These are phyloP conservation scores for Clarias platycephalus DNA, from an alignment of 2,797 vertebrate genomes.

Conservation along the genomic window DNA sequence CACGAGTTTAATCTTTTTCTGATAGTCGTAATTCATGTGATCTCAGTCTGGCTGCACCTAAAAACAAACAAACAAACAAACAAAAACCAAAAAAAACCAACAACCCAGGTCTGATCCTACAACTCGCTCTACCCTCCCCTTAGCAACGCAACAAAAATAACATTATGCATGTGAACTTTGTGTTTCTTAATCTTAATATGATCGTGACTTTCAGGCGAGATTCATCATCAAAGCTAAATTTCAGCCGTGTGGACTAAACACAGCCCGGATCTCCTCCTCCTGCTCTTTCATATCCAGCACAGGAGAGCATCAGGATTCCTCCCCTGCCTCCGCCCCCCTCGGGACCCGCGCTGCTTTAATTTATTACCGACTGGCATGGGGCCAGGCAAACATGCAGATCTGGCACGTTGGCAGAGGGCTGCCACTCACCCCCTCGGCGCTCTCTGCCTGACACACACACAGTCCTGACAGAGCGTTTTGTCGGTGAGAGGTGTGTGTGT, in stretches of 20 bases:
- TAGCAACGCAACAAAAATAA: not conserved
- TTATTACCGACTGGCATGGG: constrained; percentile 53
- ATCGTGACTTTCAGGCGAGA: not conserved
- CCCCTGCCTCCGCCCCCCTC: constrained; percentile 12
- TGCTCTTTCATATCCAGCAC: not conserved
- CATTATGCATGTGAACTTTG: not conserved
- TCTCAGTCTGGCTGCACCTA: not conserved
- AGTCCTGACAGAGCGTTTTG: constrained; percentile 44
- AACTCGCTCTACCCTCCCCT: too few relatives aligned
- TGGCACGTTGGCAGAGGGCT: constrained; percentile 50
- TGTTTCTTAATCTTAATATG: not conserved
- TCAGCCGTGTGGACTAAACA: not conserved
- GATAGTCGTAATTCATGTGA: not conserved
- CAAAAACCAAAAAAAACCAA: not conserved
- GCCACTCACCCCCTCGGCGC: constrained; percentile 31
- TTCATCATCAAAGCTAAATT: constrained; percentile 7
- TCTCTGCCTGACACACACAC: constrained; percentile 24
- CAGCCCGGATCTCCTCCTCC: not conserved
- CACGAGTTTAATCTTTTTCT: not conserved
- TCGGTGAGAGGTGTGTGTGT: constrained; percentile 8
- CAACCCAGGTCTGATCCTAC: not conserved
- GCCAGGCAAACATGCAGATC: constrained; percentile 59
- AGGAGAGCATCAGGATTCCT: constrained; percentile 38
- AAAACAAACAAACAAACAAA: not conserved
- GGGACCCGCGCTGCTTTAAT: constrained; percentile 52